A percentile compares a stretch with the other conserved stretches of the same genome.
Conservation (phyloP, 2,888 invertebrate genomes). For the Lycia hirtaria region DNA sequence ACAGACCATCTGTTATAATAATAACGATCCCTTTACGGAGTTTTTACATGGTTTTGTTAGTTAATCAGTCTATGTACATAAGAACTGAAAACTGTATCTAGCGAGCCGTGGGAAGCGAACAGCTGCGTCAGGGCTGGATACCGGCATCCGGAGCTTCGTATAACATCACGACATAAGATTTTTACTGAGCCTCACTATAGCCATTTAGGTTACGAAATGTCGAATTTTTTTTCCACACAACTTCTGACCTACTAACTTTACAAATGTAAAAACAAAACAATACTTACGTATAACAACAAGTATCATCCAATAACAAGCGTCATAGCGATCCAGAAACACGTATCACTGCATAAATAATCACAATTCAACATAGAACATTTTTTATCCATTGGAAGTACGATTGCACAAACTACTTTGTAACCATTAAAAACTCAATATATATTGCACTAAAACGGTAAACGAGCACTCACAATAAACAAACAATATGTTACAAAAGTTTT, state of each 20-base stretch:
- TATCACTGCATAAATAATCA: slow-evolving; percentile 83
- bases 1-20: slow-evolving; percentile 56
- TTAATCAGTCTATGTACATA: background rate
- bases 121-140: slow-evolving; percentile 48
- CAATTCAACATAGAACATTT: slow-evolving; percentile 82
- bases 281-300: slow-evolving; percentile 75
- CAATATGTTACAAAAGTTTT: slow-evolving; percentile 67
- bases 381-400: slow-evolving; percentile 74
- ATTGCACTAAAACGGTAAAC: slow-evolving; percentile 72
- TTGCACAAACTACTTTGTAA: slow-evolving; percentile 76
- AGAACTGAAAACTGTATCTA: slow-evolving; percentile 11
- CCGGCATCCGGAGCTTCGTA: slow-evolving; percentile 59
- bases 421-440: slow-evolving; percentile 76
- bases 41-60: slow-evolving; percentile 31
- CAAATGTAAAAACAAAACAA: slow-evolving; percentile 46
- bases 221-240: slow-evolving; percentile 56
- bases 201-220: slow-evolving; percentile 48
- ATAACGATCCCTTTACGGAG: slow-evolving; percentile 41
- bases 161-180: slow-evolving; percentile 62
- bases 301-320: slow-evolving; percentile 82
- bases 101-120: slow-evolving; percentile 44
- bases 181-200: slow-evolving; percentile 56
- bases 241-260: slow-evolving; percentile 43
- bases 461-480: slow-evolving; percentile 71
- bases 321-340: slow-evolving; percentile 76